Evolutionary conservation across 2,113 vertebrate genomes (phyloP).

Genomic region (Noturus placidus): DNA sequence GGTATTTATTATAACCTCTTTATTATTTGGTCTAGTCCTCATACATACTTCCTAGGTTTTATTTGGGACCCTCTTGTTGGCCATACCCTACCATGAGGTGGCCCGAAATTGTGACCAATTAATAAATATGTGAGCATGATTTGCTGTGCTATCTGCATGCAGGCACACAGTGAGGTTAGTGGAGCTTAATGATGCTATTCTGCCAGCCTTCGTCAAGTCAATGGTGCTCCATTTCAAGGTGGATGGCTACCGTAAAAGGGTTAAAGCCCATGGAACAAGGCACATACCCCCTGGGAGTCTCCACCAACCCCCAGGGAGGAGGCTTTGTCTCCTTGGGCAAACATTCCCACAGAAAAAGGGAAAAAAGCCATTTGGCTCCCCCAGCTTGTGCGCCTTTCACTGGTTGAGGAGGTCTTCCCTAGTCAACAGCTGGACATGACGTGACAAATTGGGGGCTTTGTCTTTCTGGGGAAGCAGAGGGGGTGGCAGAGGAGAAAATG

Average conservation of each 20-base stretch:
- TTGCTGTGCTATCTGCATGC: conserved; percentile 38
- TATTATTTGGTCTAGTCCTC: conserved; percentile 38
- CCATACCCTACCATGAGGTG: conserved; percentile 13
- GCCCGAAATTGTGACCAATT: conserved; percentile 13
- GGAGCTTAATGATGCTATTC: conserved; percentile 64
- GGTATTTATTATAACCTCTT: conserved; percentile 45
- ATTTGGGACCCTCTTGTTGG: conserved; percentile 25
- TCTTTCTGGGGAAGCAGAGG: conserved; percentile 59
- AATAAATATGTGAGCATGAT: conserved; percentile 48
- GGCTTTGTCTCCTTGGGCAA: conserved; percentile 78
- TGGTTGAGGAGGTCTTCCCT: conserved; percentile 75
- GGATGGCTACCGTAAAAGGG: conserved; percentile 57
- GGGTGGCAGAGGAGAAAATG: conserved; percentile 48
- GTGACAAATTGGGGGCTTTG: conserved; percentile 90
- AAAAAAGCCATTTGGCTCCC: conserved; percentile 84
- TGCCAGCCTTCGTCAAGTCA: conserved; percentile 53
- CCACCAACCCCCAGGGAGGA: conserved; percentile 49
- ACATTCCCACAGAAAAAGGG: conserved; percentile 83
- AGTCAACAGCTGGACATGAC: conserved; percentile 95
- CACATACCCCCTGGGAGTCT: conserved; percentile 51
- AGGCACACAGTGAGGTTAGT: conserved; percentile 58
- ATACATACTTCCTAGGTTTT: conserved; percentile 10
- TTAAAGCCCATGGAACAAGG: conserved; percentile 57
- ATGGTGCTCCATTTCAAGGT: conserved; percentile 58
- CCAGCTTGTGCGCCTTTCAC: conserved; percentile 58